A percentile compares a stretch with the other conserved stretches of the same genome.
phyloP scores from a whole-genome alignment of 2,888 invertebrate species.

The Alcis repandata region DNA sequence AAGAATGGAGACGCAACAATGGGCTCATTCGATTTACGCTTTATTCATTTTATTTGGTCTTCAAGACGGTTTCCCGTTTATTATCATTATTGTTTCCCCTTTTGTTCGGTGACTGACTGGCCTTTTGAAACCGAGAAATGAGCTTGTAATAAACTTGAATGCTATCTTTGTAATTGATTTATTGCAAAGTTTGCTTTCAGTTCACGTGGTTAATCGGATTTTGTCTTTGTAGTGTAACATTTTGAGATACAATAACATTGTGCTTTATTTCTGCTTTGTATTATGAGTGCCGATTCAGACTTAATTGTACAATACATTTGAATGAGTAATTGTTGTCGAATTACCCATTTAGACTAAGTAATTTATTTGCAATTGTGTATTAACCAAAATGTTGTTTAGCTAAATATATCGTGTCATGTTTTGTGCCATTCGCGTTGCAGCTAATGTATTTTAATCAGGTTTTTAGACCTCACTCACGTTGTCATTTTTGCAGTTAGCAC shows the following conservation, averaged over 20 bases:
- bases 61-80: conserved; percentile 58
- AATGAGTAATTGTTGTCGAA: too few species aligned
- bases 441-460: too few species aligned
- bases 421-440: too few species aligned
- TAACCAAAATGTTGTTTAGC: too few species aligned
- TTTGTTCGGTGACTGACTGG: conserved; percentile 56
- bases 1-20: conserved; percentile 66
- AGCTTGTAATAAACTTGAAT: conserved; percentile 50
- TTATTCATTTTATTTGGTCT: conserved; percentile 60
- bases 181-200: conserved; percentile 38
- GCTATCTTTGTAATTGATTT: conserved; percentile 51
- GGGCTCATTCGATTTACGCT: conserved; percentile 73
- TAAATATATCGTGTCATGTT: too few species aligned
- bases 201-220: conserved; percentile 31
- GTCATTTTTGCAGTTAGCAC: too few species aligned
- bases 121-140: conserved; percentile 52
- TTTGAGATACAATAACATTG: background rate
- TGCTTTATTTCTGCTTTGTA: too few species aligned
- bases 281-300: too few species aligned
- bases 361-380: too few species aligned
- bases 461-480: too few species aligned
- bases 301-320: background rate
- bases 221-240: conserved; percentile 18
- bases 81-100: conserved; percentile 62
- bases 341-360: too few species aligned